Base-by-base conservation (phyloP, 2,888 invertebrate genomes). In the Sinopyrophorus schimmeli region DNA sequence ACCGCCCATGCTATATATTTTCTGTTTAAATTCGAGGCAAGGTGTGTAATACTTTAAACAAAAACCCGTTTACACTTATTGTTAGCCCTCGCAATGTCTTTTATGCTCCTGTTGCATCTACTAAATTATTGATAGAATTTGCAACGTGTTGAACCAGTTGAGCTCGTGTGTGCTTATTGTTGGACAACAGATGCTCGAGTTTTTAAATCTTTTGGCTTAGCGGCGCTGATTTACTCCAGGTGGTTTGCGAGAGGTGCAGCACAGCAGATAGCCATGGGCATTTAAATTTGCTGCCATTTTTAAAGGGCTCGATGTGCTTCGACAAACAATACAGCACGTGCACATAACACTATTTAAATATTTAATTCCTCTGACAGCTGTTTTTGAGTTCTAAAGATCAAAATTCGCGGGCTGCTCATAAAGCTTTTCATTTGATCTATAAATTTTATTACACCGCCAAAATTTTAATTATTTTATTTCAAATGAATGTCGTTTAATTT, bases 221-320 rank as follows among this genome's bases (percentile, higher is more conserved):
- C 41, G 38, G 46, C 47, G 43, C 47, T 55, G 57, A 58, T 57
- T 54, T 58, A 49, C 42, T 61, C 65, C 65, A 66, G 65, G 65
- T 66, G 65, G 57, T 48, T 60, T 37, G 47, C 49, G 49, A 43
- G 42, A 50, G 49, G 48, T 48, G 48, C 48, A 42, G 30, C 46
- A 37, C 14, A 37, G 53, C 47, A 31, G n/a, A n/a, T n/a, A n/a
- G n/a, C 20, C 39, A 17, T 43, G 44, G 49, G 21, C 49, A 50
- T 50, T 50, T 44, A 50, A 50, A 50, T 48, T 37, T 17, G 17
- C 43, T 56, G 54, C 65, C 65, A 66, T 66, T 65, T 66, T 67
- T 67, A 67, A 67, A 67, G 55, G 62, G 65, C 55, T 50, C 35
- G 48, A 35, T 43, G 40, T 50, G 49, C 24, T 39, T 44, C 43